Evolutionary conservation across 2,888 invertebrate species (phyloP), one percentile per base, ranked within the genome.

Genomic region (Scaptomyza tumidula): DNA sequence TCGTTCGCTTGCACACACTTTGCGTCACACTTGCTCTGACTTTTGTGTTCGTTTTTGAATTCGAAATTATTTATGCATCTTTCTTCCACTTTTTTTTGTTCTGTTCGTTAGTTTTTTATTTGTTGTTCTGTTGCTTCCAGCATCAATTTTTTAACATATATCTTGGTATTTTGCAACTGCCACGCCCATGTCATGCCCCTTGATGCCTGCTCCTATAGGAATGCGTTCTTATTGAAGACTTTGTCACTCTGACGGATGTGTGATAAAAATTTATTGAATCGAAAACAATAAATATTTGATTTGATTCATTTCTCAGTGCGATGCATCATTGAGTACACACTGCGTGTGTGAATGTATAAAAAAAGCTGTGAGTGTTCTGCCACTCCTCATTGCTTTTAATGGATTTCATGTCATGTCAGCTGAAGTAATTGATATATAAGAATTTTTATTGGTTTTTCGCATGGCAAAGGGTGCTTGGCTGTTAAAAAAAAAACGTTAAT

Each of bases 181-280:
- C 73, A 75, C 53, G 60, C 62, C 73, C 73, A 37, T 45, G 44
- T 41, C 33, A 57, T 50, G 54, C 48, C 57, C 16, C 52, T 35
- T 35, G 43, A 44, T 19, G 7, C 11, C 44, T 37, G 54, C 55
- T 72, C 64, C 66, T 75, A 68, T 81, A 72, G 71, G 62, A 74
- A 64, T 71, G 68, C 49, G 48, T 70, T 61, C 59, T 14, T 60
- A 60, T 61, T 63, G 67, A 56, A 49, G 74, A 64, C 43, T 72
- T 65, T 71, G 78, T 75, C 66, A 73, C 63, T 50, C 61, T 69
- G 69, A 62, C 61, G 69, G 53, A 75, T 72, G 78, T 71, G 88
- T 86, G 88, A 84, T 86, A 86, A 86, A 88, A 84, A 84, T 86
- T 88, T 88, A 85, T 85, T 84, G 85, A 78, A 85, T 86, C 84